Percentiles rank a stretch among this genome's conserved stretches.
phyloP scores from a whole-genome alignment of 2,797 vertebrate genomes.

The Triplophysa bombifrons region DNA sequence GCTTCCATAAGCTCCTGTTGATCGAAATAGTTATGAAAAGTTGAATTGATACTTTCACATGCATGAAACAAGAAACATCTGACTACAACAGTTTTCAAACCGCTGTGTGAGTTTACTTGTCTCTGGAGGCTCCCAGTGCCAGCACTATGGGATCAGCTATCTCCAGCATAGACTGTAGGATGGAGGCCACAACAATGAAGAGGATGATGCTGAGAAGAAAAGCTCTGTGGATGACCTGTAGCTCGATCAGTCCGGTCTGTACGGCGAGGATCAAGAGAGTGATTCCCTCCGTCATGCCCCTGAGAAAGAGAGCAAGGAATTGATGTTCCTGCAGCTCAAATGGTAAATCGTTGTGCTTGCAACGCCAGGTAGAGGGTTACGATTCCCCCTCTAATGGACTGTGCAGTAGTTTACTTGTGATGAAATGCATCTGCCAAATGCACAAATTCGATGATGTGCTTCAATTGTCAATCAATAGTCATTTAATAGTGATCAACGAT shows the following conservation, averaged over 20 bases:
- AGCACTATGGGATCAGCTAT: constrained; percentile 97
- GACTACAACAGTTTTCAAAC: background rate
- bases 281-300: constrained; percentile 98
- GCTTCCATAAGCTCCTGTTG: constrained; percentile 95
- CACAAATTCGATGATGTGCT: too few species aligned
- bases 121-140: constrained; percentile 94
- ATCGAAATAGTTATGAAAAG: background rate
- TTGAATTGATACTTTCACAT: background rate
- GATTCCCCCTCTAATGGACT: background rate
- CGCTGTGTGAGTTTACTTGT: constrained; percentile 82
- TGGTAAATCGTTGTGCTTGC: background rate
- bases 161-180: constrained; percentile 98
- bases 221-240: constrained; percentile 96
- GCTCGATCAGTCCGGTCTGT: constrained; percentile 96
- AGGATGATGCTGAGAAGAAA: constrained; percentile 98
- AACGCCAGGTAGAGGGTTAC: background rate
- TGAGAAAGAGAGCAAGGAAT: constrained; percentile 58
- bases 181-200: constrained; percentile 97
- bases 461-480: too few species aligned
- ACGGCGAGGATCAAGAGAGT: constrained; percentile 95
- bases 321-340: background rate
- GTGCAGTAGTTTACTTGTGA: background rate
- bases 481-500: too few species aligned
- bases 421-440: too few species aligned
- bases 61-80: constrained; percentile 2